phyloP scores from a whole-genome alignment of 2,113 vertebrate species.

The Micromys minutus region DNA sequence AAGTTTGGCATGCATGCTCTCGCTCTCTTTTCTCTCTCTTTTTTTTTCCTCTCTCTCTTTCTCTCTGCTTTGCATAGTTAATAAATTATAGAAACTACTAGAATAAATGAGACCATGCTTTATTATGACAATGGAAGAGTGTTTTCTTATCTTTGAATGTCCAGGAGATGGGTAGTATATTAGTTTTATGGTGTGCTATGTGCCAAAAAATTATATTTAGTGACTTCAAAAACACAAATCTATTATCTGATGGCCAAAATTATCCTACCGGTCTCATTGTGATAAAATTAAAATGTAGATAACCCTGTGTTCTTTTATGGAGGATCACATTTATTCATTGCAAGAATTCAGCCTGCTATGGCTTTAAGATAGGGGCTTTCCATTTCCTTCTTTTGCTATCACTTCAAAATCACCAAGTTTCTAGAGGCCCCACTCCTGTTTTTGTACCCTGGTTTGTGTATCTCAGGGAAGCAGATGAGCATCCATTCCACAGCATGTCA shows the following conservation, averaged over 20 bases:
- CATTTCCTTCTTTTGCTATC: not conserved
- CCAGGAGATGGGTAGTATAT: not conserved
- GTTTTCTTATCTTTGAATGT: constrained; percentile 16
- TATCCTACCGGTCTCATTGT: not conserved
- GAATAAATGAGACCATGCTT: constrained; percentile 16
- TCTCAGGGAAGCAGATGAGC: not conserved
- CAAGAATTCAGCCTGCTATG: not conserved
- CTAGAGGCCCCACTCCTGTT: not conserved
- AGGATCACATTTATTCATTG: not conserved
- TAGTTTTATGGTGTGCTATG: not conserved
- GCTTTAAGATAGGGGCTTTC: not conserved
- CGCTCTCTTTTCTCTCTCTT: not conserved
- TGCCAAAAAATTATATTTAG: not conserved
- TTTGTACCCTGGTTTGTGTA: not conserved
- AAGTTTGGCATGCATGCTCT: not conserved
- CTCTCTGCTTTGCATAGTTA: not conserved
- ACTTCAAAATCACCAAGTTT: not conserved
- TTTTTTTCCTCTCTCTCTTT: not conserved
- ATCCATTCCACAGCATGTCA: not conserved
- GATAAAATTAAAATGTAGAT: not conserved
- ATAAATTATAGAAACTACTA: not conserved
- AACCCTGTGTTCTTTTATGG: not conserved
- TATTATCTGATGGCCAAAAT: not conserved
- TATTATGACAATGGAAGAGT: not conserved
- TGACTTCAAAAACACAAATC: not conserved